These are phyloP conservation scores for Diadumene lineata DNA, from an alignment of 92 coral and sea anemone species.

Conservation along the genomic window DNA sequence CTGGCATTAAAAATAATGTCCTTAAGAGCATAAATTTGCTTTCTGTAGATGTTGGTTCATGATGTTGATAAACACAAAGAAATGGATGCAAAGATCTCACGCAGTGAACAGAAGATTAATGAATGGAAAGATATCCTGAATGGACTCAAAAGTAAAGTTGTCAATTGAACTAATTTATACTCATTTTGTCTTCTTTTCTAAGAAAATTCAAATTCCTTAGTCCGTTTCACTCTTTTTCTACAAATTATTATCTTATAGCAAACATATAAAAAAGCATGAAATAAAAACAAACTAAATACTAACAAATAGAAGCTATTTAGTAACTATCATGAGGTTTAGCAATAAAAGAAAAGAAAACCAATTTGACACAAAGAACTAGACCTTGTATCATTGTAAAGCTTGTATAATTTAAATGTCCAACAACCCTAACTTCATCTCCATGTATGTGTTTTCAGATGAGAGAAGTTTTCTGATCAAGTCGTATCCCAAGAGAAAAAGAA, in stretches of 20 bases:
- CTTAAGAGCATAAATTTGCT: no score
- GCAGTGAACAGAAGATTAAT: conserved; percentile 73
- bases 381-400: no score
- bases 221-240: neutral
- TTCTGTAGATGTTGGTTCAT: conserved; percentile 59
- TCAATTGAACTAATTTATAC: neutral
- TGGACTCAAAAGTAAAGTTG: conserved; percentile 39
- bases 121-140: conserved; percentile 70
- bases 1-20: no score
- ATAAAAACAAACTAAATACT: no score
- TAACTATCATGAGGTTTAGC: no score
- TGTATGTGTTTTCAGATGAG: conserved; percentile 45
- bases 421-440: neutral
- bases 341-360: no score
- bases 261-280: no score
- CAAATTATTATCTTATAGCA: no score
- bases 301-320: no score
- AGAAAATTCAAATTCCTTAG: neutral
- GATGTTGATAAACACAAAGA: conserved; percentile 68
- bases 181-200: neutral
- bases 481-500: conserved; percentile 55
- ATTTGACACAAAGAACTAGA: no score
- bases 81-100: conserved; percentile 67
- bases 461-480: conserved; percentile 62
- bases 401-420: no score